Conservation (phyloP, 2,797 vertebrate genomes). For the Alectoris magna region DNA sequence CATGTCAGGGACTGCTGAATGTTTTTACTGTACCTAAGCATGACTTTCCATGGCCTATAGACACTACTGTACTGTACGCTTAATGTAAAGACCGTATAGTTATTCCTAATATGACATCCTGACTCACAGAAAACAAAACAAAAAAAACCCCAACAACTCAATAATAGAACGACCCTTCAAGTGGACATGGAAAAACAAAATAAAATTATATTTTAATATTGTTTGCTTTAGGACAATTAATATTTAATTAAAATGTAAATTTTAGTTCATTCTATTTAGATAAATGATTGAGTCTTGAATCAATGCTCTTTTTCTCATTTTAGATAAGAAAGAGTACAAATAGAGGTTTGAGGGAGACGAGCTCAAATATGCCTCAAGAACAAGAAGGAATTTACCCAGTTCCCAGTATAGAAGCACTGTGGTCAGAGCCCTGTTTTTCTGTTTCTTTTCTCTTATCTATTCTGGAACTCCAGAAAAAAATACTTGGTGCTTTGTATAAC, state of each 20-base stretch:
- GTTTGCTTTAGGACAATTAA: constrained; percentile 49
- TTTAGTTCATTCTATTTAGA: constrained; percentile 48
- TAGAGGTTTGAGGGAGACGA: constrained; percentile 26
- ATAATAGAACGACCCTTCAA: neutral
- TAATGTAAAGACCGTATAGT: neutral
- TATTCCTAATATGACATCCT: neutral
- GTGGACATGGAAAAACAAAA: neutral
- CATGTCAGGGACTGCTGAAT: neutral
- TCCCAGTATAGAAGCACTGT: neutral
- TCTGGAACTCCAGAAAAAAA: neutral
- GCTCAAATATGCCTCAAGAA: neutral
- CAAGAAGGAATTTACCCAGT: neutral
- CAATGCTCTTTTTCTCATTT: constrained; percentile 45
- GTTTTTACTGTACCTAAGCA: neutral
- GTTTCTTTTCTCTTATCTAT: neutral
- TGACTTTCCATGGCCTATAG: neutral
- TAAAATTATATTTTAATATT: constrained; percentile 47
- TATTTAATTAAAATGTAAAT: constrained; percentile 70
- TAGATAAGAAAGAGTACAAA: constrained; percentile 66
- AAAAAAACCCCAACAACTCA: neutral
- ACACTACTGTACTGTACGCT: neutral
- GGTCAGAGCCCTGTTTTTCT: constrained; percentile 6
- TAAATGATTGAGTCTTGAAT: constrained; percentile 40
- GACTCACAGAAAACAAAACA: neutral
- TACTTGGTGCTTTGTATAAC: neutral